Percentiles rank a stretch among this genome's conserved stretches.
These are phyloP conservation scores for Andricus curvator DNA, from an alignment of 2,888 invertebrate species.

Conservation along the genomic window DNA sequence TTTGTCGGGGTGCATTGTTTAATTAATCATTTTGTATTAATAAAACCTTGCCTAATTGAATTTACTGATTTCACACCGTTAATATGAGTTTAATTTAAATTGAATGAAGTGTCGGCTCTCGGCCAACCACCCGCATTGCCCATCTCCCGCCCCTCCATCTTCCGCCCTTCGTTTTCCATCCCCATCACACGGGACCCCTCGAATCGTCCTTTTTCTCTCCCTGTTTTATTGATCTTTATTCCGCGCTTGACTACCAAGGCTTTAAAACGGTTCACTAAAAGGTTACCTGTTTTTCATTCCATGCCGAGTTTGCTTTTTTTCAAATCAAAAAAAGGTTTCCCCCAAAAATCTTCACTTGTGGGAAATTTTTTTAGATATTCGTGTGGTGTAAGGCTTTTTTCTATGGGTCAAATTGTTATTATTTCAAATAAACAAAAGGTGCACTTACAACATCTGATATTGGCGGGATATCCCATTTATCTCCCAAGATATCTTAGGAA, in stretches of 20 bases:
- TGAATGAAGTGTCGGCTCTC: constrained; percentile 66
- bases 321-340: not conserved
- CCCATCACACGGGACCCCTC: constrained; percentile 62
- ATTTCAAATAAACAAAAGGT: too few species aligned
- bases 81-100: constrained; percentile 75
- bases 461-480: too few species aligned
- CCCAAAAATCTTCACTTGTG: not conserved
- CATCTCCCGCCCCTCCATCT: constrained; percentile 51
- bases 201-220: constrained; percentile 68
- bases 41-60: constrained; percentile 73
- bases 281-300: constrained; percentile 69
- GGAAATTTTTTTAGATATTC: not conserved
- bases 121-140: constrained; percentile 43
- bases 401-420: too few species aligned
- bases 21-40: constrained; percentile 77
- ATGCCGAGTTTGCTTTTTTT: constrained; percentile 47
- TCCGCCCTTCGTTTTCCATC: constrained; percentile 54
- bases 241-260: constrained; percentile 67
- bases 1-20: constrained; percentile 61
- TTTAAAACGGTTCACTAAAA: constrained; percentile 68
- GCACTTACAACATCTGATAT: too few species aligned
- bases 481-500: too few species aligned
- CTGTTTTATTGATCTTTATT: constrained; percentile 76
- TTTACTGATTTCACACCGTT: constrained; percentile 72
- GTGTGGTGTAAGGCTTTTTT: too few species aligned